Conservation (phyloP, 2,888 invertebrate species). For the Lasioglossum zephyrum region DNA sequence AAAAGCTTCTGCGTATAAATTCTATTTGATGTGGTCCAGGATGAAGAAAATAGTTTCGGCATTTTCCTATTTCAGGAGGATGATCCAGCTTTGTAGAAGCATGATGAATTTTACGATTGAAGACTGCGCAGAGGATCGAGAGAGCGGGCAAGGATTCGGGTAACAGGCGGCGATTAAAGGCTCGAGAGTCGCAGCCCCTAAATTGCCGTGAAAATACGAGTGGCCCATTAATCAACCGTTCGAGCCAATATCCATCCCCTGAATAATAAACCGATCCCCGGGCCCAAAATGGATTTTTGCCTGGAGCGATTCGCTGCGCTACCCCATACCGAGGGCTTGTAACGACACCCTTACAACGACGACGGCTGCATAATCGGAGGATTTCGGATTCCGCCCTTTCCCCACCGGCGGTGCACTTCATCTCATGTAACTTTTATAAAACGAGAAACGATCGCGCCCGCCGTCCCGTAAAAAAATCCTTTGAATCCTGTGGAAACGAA, state of each 20-base stretch:
- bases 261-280: slow-evolving; percentile 61
- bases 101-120: not conserved
- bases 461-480: slow-evolving; percentile 38
- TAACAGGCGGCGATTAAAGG: slow-evolving; percentile 19
- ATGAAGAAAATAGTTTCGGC: not conserved
- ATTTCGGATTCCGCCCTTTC: slow-evolving; percentile 45
- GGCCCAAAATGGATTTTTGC: slow-evolving; percentile 61
- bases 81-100: not conserved
- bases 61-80: not conserved
- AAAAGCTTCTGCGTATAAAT: not conserved
- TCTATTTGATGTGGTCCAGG: not conserved
- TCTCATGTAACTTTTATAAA: slow-evolving; percentile 55
- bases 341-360: slow-evolving; percentile 50
- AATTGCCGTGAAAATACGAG: slow-evolving; percentile 49
- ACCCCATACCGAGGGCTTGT: slow-evolving; percentile 25
- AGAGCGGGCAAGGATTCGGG: not conserved
- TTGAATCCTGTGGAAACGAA: slow-evolving; percentile 35
- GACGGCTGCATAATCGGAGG: slow-evolving; percentile 58
- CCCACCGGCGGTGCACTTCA: not conserved
- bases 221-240: slow-evolving; percentile 60
- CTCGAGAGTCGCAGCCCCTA: not conserved
- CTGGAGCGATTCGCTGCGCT: slow-evolving; percentile 32
- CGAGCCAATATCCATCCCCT: slow-evolving; percentile 47
- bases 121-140: not conserved
- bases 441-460: slow-evolving; percentile 42